Evolutionary conservation across 2,797 vertebrate species (phyloP), one percentile per base, ranked within the genome.

Genomic region (Muscicapa striata): DNA sequence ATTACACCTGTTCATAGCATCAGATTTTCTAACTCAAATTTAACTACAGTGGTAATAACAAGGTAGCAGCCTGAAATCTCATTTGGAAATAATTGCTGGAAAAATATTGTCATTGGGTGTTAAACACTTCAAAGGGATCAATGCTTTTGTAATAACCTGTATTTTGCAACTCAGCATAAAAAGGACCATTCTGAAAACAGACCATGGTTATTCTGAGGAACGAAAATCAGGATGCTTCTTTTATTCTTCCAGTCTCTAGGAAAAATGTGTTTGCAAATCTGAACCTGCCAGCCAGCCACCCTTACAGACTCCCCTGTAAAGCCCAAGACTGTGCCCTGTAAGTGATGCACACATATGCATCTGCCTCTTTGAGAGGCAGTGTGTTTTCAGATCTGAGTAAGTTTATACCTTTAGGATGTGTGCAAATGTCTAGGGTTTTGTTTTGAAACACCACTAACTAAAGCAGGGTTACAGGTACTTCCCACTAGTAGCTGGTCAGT

Each of bases 131-230:
- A 11, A 73, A 48, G 20, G 10, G 46, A 19, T 21, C 11, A 13
- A 11, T 46, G 52, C 41, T 73, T 84, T 83, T 59, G 12, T 57
- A 45, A 51, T 68, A 49, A 75, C 27, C 15, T 36, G 7, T 75
- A 9, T 66, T 92, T 88, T 89, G 81, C 63, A 92, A 48, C 48
- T 76, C 22, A 1, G 49, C 70, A 38, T 82, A 59, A 90, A 87
- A 94, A 90, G 46, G 89, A 91, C 93, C 95, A 95, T 96, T 96
- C 96, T 96, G 93, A 94, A 96, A 96, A 87, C 87, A 92, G 94
- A 51, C 48, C 3, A 1, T 24, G 27, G 40, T 82, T 95, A 63
- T 73, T 84, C 59, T 52, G 58, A 77, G 45, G 57, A 84, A 22
- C 24, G 23, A 69, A 83, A 86, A 75, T 43, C 3, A 3, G 58